Percentiles rank a stretch among this genome's conserved stretches.
Evolutionary conservation across 2,113 vertebrate genomes (phyloP).

Genomic region (Bagarius yarrelli): DNA sequence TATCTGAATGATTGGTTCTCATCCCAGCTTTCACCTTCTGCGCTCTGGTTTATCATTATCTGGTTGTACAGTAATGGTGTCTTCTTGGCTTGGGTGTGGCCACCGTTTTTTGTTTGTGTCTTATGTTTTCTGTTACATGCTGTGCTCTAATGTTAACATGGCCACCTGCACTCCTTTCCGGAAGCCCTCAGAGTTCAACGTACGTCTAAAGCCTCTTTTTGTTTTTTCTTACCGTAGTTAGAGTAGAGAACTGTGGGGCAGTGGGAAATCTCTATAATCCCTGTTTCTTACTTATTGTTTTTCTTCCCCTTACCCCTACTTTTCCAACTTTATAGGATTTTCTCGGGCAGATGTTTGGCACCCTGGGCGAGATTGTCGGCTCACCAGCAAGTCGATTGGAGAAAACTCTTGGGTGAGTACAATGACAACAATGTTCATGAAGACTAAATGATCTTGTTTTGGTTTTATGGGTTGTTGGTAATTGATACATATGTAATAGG

Average conservation of each 20-base stretch:
- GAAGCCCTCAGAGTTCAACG: constrained; percentile 76
- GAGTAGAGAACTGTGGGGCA: constrained; percentile 23
- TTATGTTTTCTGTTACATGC: constrained; percentile 69
- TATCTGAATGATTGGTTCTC: constrained; percentile 8
- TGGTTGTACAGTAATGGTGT: constrained; percentile 50
- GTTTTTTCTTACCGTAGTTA: constrained; percentile 30
- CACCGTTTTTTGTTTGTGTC: constrained; percentile 62
- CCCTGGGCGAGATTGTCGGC: constrained; percentile 91
- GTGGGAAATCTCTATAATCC: constrained; percentile 9
- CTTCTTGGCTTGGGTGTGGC: constrained; percentile 36
- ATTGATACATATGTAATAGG: not conserved
- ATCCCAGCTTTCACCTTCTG: not conserved
- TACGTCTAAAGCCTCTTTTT: constrained; percentile 66
- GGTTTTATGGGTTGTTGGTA: not conserved
- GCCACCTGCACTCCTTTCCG: constrained; percentile 70
- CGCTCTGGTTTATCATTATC: constrained; percentile 33
- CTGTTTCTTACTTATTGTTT: constrained; percentile 12
- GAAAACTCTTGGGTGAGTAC: constrained; percentile 88
- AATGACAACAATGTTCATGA: not conserved
- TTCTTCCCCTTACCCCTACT: constrained; percentile 9
- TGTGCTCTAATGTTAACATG: constrained; percentile 69
- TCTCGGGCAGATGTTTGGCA: constrained; percentile 92
- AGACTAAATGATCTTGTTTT: not conserved
- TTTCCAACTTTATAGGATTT: constrained; percentile 79
- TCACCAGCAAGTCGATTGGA: constrained; percentile 90